Conservation (phyloP, 2,888 invertebrate species). For the Spodoptera exigua region DNA sequence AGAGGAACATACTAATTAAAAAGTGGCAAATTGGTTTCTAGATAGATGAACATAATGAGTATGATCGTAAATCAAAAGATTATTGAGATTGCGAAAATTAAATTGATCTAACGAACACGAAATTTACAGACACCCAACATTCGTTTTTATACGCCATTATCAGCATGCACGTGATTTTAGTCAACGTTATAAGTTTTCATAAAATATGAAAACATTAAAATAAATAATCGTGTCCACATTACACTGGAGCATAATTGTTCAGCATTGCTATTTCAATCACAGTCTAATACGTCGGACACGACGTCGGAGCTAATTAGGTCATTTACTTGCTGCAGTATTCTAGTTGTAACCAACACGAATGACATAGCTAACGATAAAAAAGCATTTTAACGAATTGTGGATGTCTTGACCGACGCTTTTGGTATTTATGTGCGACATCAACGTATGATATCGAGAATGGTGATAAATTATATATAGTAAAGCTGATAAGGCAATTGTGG, state of each 20-base stretch:
- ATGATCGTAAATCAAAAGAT: too few relatives aligned
- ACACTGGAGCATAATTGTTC: slow-evolving; percentile 20
- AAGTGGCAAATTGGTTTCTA: too few relatives aligned
- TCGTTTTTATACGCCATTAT: slow-evolving; percentile 1
- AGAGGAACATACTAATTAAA: too few relatives aligned
- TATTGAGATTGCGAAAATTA: background rate
- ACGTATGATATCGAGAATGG: slow-evolving; percentile 8
- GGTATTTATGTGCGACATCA: slow-evolving; percentile 1
- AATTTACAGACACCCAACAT: background rate
- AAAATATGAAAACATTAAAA: slow-evolving; percentile 28
- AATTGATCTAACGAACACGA: background rate
- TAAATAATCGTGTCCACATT: slow-evolving; percentile 13
- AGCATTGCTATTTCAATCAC: slow-evolving; percentile 36
- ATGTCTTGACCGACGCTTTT: slow-evolving; percentile 19
- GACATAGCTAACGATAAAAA: slow-evolving; percentile 18
- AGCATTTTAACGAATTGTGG: slow-evolving; percentile 17
- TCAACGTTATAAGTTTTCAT: slow-evolving; percentile 2
- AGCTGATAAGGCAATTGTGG: slow-evolving; percentile 29
- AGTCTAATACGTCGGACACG: slow-evolving; percentile 36
- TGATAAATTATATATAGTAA: slow-evolving; percentile 10
- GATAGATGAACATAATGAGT: too few relatives aligned
- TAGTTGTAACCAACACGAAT: slow-evolving; percentile 11
- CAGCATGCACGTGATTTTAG: slow-evolving; percentile 3
- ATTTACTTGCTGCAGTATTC: slow-evolving; percentile 33
- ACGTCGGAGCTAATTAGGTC: slow-evolving; percentile 50